Evolutionary conservation across 1,140 invertebrate species (phyloP).

Genomic region (Paraescarpia echinospica): DNA sequence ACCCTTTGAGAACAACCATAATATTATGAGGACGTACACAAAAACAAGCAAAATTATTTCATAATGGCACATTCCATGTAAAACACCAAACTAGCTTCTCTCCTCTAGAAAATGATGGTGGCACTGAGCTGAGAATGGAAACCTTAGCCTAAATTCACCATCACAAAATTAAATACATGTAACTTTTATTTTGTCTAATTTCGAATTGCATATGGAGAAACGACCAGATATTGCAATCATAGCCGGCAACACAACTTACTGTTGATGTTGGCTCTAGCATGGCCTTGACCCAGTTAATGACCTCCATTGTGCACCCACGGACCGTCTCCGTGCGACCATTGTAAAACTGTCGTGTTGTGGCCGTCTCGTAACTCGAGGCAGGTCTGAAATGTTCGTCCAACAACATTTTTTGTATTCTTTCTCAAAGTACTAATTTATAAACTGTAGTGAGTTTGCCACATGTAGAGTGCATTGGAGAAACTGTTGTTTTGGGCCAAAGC

Average conservation of each 20-base stretch:
- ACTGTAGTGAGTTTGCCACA: neutral
- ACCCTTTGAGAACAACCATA: too few relatives aligned
- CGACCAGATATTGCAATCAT: too few relatives aligned
- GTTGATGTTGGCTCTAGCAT: slow-evolving; percentile 48
- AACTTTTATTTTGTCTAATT: neutral
- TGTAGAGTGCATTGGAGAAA: too few relatives aligned
- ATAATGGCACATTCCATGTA: too few relatives aligned
- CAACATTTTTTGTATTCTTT: too few relatives aligned
- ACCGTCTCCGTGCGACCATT: slow-evolving; percentile 64
- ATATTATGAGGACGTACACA: too few relatives aligned
- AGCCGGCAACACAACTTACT: slow-evolving; percentile 35
- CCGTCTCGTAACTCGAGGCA: slow-evolving; percentile 63
- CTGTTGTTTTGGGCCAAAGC: too few relatives aligned
- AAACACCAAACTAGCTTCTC: too few relatives aligned
- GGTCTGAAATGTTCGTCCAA: slow-evolving; percentile 37
- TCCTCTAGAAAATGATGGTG: too few relatives aligned
- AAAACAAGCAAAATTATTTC: too few relatives aligned
- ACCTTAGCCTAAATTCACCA: too few relatives aligned
- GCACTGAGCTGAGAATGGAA: too few relatives aligned
- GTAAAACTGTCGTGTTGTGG: slow-evolving; percentile 60
- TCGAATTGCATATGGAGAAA: neutral
- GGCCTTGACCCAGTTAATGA: slow-evolving; percentile 51
- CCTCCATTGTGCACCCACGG: slow-evolving; percentile 59
- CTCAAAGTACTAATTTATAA: neutral
- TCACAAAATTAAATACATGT: neutral